These are phyloP conservation scores for Meta bourneti DNA, from an alignment of 2,888 invertebrate species.

Conservation along the genomic window DNA sequence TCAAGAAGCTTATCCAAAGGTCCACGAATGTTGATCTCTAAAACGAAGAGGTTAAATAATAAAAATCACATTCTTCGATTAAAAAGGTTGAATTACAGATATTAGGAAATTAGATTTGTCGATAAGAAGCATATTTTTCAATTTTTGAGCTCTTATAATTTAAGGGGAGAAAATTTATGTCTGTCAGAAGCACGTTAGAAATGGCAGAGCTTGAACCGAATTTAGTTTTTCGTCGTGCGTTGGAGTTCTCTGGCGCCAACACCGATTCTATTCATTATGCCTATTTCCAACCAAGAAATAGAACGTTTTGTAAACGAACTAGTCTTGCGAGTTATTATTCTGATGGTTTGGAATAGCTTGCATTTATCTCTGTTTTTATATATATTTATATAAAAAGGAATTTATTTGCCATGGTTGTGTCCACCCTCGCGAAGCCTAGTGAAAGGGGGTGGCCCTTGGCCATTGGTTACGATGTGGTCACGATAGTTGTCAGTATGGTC, in stretches of 20 bases:
- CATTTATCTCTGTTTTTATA: conserved; percentile 53
- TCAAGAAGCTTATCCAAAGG: too few species aligned
- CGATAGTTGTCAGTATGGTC: conserved; percentile 72
- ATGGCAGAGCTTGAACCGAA: too few species aligned
- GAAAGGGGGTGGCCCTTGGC: conserved; percentile 17
- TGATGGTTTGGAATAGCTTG: conserved; percentile 42
- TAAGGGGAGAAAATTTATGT: too few species aligned
- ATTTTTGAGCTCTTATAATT: too few species aligned
- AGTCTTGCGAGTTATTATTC: conserved; percentile 49
- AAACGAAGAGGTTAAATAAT: too few species aligned
- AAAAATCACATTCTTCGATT: too few species aligned
- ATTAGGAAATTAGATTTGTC: too few species aligned
- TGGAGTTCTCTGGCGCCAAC: conserved; percentile 38
- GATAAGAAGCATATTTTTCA: too few species aligned
- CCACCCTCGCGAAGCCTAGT: conserved; percentile 28
- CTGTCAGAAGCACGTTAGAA: too few species aligned
- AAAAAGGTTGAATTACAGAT: too few species aligned
- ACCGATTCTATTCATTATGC: conserved; percentile 10
- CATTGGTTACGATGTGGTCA: conserved; percentile 75
- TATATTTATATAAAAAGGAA: conserved; percentile 58
- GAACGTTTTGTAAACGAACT: conserved; percentile 52
- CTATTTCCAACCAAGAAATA: conserved; percentile 30
- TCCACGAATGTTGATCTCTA: too few species aligned
- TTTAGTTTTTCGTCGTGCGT: conserved; percentile 11
- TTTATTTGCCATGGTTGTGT: conserved; percentile 35